Evolutionary conservation across 2,113 vertebrate species (phyloP), one percentile per base, ranked within the genome.

Genomic region (Clarias batrachus): DNA sequence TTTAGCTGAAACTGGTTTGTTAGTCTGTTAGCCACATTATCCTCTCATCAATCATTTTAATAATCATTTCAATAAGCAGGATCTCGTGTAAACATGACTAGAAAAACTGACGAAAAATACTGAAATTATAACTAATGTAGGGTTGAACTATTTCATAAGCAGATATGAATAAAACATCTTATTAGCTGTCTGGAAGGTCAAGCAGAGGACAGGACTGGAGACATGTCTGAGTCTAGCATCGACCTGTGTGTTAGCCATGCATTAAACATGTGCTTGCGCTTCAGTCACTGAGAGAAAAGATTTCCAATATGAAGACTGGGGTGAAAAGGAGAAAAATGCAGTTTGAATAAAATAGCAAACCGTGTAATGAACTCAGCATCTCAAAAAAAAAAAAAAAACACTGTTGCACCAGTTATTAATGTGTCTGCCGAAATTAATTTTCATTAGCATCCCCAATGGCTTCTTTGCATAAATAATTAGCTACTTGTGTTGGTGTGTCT

Each of bases 121-220:
- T 48, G 7, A 48, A 48, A 48, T 41, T 48, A 48, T 48, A 48
- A 48, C 48, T 74, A 25, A 11, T 41, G 3, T 6, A 25, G 17
- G 59, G 41, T 48, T 23, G 48, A 73, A 27, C 19, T 82, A 79
- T 90, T 85, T 81, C 41, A 80, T 74, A 66, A 65, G 37, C 33
- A 62, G 79, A 85, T 66, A 54, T 89, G 85, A 88, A 88, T 83
- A 74, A 90, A 89, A 83, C 81, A 83, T 84, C 27, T 56, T 59
- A 87, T 89, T 89, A 87, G 65, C 76, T 80, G 88, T 85, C 77
- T 8, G 21, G 85, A 89, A 89, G 88, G 89, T 81, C 88, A 86
- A 87, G 62, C 81, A 77, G 68, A 60, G 13, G n/a, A 63, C 37
- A 74, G 12, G 48, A 54, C 11, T 6, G 30, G 23, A 14, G 48